A percentile compares a stretch with the other conserved stretches of the same genome.
Evolutionary conservation across 2,888 invertebrate species (phyloP).

Genomic region (Orthonevra nobilis): DNA sequence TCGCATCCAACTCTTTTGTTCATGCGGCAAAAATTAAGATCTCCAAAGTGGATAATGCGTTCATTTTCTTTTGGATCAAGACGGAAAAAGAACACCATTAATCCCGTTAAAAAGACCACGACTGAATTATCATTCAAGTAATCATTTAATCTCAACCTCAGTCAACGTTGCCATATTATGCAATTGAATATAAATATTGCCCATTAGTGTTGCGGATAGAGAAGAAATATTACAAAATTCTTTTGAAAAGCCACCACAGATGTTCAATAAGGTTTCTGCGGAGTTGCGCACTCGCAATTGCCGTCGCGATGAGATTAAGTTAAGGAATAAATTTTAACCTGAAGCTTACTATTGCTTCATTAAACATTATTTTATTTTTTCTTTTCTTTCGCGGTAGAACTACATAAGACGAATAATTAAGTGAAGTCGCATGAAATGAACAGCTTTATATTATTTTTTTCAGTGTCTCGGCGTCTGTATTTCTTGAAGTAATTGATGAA

Average conservation of each 20-base stretch:
- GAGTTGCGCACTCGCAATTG: constrained; percentile 36
- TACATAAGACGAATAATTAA: constrained; percentile 22
- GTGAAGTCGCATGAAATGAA: too few relatives aligned
- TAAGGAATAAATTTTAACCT: constrained; percentile 42
- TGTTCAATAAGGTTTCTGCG: constrained; percentile 47
- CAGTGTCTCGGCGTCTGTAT: too few relatives aligned
- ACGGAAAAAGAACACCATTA: not conserved
- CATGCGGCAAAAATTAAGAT: too few relatives aligned
- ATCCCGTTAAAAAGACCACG: constrained; percentile 2
- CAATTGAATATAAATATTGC: constrained; percentile 56
- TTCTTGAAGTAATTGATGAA: too few relatives aligned
- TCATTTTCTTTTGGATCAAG: too few relatives aligned
- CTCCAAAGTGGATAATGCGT: too few relatives aligned
- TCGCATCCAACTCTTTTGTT: too few relatives aligned
- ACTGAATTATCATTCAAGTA: constrained; percentile 15
- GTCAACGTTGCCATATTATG: constrained; percentile 52
- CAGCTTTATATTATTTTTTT: too few relatives aligned
- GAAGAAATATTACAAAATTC: constrained; percentile 61
- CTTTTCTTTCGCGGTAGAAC: not conserved
- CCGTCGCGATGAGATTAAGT: constrained; percentile 28
- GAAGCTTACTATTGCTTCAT: constrained; percentile 39
- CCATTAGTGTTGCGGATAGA: constrained; percentile 59
- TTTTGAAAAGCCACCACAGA: constrained; percentile 55
- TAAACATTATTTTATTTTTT: not conserved
- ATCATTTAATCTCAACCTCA: constrained; percentile 37